These are phyloP conservation scores for Alca torda DNA, from an alignment of 2,797 vertebrate genomes.

Conservation along the genomic window DNA sequence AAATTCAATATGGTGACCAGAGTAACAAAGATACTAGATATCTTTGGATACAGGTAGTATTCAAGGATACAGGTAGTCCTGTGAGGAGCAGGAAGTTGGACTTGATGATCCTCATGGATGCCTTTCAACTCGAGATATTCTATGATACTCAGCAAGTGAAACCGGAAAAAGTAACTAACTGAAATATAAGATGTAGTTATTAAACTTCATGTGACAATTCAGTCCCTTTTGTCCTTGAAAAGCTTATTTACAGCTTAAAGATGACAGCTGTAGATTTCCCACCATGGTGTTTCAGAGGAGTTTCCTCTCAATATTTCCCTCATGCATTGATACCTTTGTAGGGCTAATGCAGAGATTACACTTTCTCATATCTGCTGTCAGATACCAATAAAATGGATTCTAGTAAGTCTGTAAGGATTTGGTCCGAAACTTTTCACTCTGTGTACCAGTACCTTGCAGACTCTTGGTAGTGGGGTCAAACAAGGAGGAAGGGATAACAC, in stretches of 20 bases:
- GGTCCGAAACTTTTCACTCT: background rate
- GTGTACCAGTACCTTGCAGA: background rate
- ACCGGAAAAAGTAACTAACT: background rate
- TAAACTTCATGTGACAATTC: background rate
- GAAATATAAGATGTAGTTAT: background rate
- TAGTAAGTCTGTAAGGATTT: background rate
- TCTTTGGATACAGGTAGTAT: background rate
- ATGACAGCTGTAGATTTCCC: background rate
- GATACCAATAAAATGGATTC: background rate
- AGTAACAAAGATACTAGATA: background rate
- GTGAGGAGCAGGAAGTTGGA: background rate
- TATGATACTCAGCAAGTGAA: background rate
- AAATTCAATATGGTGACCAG: background rate
- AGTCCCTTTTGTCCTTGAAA: background rate
- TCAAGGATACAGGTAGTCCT: background rate
- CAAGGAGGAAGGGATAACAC: background rate
- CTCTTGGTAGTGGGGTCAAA: background rate
- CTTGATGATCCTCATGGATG: accelerated
- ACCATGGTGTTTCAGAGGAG: background rate
- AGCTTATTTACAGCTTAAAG: background rate
- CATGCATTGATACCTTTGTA: background rate
- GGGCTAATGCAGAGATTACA: background rate
- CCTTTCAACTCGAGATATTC: background rate
- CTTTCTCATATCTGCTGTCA: background rate
- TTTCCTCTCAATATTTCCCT: background rate